phyloP scores from a whole-genome alignment of 2,797 vertebrate species.

The Molossus molossus region DNA sequence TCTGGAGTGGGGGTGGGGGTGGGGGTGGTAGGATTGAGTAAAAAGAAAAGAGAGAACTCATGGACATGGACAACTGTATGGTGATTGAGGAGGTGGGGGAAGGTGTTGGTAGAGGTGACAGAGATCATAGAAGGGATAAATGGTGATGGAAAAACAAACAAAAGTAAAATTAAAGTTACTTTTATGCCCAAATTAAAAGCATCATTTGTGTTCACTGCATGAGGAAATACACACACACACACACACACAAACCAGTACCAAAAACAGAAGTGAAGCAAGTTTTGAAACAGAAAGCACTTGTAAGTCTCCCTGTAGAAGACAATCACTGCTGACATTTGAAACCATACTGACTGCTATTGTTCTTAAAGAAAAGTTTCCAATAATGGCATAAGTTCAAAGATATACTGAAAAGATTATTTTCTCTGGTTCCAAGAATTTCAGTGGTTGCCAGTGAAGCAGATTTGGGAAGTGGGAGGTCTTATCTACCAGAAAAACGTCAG shows the following conservation, averaged over 20 bases:
- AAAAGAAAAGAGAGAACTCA: too few relatives aligned
- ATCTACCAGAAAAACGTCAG: conserved; percentile 13
- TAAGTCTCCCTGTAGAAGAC: neutral
- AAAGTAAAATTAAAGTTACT: neutral
- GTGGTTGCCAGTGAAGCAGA: neutral
- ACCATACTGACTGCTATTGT: neutral
- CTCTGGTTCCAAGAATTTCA: conserved; percentile 16
- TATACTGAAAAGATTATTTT: neutral
- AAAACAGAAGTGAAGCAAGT: neutral
- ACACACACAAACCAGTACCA: neutral
- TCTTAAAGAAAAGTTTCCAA: conserved; percentile 18
- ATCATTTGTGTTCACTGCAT: neutral
- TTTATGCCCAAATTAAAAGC: neutral
- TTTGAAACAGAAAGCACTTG: neutral
- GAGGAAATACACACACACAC: neutral
- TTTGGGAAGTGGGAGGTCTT: conserved; percentile 20
- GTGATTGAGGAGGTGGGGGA: too few relatives aligned
- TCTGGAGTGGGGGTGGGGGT: too few relatives aligned
- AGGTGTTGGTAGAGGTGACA: too few relatives aligned
- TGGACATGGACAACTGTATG: too few relatives aligned
- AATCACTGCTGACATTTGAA: neutral
- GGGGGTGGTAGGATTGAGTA: too few relatives aligned
- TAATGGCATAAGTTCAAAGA: conserved; percentile 22
- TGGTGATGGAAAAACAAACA: too few relatives aligned
- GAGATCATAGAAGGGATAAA: too few relatives aligned